Percentiles rank a stretch among this genome's conserved stretches.
Conservation (phyloP, 2,888 invertebrate genomes). For the Tiliacea aurago region DNA sequence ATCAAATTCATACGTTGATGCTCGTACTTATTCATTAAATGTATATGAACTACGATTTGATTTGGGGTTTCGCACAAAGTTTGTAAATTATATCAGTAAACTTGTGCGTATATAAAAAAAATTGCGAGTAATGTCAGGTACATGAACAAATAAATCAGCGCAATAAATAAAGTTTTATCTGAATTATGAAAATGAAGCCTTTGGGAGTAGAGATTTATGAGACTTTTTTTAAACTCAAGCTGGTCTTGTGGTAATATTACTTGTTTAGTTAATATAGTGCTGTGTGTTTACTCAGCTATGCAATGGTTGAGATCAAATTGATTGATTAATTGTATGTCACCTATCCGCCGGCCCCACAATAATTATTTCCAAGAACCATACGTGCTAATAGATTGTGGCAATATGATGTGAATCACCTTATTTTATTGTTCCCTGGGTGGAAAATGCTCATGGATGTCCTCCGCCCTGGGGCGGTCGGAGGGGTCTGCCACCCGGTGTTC, state of each 20-base stretch:
- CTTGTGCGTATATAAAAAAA: constrained; percentile 51
- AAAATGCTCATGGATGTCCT: too few species aligned
- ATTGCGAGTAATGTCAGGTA: constrained; percentile 70
- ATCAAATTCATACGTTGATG: constrained; percentile 19
- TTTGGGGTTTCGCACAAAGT: constrained; percentile 36
- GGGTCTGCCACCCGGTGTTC: too few species aligned
- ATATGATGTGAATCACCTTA: background rate
- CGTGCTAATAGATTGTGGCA: background rate
- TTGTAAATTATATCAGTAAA: constrained; percentile 47
- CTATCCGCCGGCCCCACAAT: background rate
- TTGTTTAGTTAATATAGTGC: constrained; percentile 14
- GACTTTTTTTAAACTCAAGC: constrained; percentile 70
- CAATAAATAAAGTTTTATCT: constrained; percentile 85
- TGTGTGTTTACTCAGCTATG: background rate
- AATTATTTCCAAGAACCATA: background rate
- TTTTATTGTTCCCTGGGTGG: too few species aligned
- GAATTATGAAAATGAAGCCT: constrained; percentile 75
- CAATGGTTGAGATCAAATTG: constrained; percentile 1
- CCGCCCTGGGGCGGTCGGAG: too few species aligned
- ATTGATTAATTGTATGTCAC: constrained; percentile 12
- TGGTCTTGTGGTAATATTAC: constrained; percentile 11
- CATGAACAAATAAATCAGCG: constrained; percentile 79
- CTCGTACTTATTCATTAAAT: constrained; percentile 20
- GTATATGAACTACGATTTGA: constrained; percentile 31
- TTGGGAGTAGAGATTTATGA: constrained; percentile 80